Conservation (phyloP, 2,888 invertebrate genomes). For the Nebria brevicollis region DNA sequence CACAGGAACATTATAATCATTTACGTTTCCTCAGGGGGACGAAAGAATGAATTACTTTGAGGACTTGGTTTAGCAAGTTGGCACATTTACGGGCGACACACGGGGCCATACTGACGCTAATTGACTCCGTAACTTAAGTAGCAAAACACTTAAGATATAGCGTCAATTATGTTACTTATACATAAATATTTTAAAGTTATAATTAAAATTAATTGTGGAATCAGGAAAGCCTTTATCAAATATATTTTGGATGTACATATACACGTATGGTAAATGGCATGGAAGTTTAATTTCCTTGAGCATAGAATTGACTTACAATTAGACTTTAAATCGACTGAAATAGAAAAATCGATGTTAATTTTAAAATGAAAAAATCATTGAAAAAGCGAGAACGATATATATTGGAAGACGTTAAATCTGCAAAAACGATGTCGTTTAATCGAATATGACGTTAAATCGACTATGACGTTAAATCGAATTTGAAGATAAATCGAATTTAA, state of each 20-base stretch:
- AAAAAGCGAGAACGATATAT: not conserved
- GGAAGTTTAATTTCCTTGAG: too few relatives aligned
- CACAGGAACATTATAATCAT: slow-evolving; percentile 45
- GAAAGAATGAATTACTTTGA: slow-evolving; percentile 43
- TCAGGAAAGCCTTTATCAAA: too few relatives aligned
- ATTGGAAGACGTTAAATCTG: not conserved
- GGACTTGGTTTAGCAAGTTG: slow-evolving; percentile 34
- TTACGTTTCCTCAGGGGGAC: slow-evolving; percentile 43
- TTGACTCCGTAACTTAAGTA: not conserved
- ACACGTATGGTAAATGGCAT: too few relatives aligned
- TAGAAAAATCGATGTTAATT: not conserved
- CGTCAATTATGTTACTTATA: too few relatives aligned
- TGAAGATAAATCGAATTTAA: not conserved
- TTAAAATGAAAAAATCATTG: not conserved
- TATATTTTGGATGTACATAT: too few relatives aligned
- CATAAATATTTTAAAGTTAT: too few relatives aligned
- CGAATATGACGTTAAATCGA: not conserved
- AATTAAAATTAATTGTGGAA: too few relatives aligned
- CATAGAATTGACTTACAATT: too few relatives aligned
- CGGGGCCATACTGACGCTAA: slow-evolving; percentile 27
- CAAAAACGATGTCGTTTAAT: not conserved
- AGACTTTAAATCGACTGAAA: not conserved
- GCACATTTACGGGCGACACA: slow-evolving; percentile 42
- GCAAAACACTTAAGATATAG: too few relatives aligned
- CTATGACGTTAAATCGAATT: not conserved